Conservation (phyloP, 1,140 invertebrate genomes). For the Lasaia peninsularis region DNA sequence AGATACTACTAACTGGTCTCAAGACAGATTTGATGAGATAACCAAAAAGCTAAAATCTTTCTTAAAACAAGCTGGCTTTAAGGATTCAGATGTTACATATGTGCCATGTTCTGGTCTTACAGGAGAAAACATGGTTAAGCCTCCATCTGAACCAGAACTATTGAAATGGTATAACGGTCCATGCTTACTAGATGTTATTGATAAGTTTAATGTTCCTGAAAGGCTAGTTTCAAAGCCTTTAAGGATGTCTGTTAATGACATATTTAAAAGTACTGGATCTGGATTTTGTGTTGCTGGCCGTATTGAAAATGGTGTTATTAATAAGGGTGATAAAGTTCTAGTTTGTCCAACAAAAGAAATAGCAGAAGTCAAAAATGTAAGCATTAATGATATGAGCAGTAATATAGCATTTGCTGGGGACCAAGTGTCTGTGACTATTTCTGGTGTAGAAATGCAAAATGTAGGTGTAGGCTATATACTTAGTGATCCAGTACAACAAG, state of each 20-base stretch:
- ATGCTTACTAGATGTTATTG: constrained; percentile 89
- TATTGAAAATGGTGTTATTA: constrained; percentile 93
- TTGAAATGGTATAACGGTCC: constrained; percentile 92
- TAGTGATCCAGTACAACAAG: constrained; percentile 88
- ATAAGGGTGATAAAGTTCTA: constrained; percentile 90
- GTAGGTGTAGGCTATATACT: constrained; percentile 91
- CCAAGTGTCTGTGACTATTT: constrained; percentile 89
- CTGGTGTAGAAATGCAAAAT: constrained; percentile 90
- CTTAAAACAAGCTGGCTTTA: constrained; percentile 96
- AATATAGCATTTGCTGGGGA: constrained; percentile 95
- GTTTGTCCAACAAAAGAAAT: constrained; percentile 91
- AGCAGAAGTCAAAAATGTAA: constrained; percentile 85
- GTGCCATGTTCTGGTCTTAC: constrained; percentile 97
- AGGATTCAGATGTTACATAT: constrained; percentile 91
- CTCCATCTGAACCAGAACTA: constrained; percentile 83
- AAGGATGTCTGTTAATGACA: constrained; percentile 94
- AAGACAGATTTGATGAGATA: constrained; percentile 92
- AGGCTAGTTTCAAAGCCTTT: constrained; percentile 93
- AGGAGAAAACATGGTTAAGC: constrained; percentile 92
- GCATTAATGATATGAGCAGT: constrained; percentile 85
- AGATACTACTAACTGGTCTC: constrained; percentile 88
- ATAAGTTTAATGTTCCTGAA: constrained; percentile 90
- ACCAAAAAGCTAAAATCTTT: constrained; percentile 90
- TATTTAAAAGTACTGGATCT: constrained; percentile 94
- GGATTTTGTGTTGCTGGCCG: constrained; percentile 93